Evolutionary conservation across 2,797 vertebrate species (phyloP), one percentile per base, ranked within the genome.

Genomic region (Hylomyscus alleni): DNA sequence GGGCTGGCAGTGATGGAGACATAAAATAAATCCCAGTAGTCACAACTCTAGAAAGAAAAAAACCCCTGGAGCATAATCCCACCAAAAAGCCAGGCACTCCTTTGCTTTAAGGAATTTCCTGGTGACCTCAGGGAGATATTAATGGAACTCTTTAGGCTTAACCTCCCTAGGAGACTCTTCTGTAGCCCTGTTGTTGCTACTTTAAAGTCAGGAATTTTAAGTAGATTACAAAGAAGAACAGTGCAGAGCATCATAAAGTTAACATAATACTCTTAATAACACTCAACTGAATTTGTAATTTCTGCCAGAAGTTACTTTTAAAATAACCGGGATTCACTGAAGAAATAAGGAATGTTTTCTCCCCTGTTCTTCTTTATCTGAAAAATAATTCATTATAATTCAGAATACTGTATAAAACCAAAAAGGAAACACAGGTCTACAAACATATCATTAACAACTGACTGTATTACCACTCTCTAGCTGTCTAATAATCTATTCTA

Each of bases 201-300:
- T 98, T 96, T 97, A 97, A 98, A 98, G 93, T 98, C 96, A 97
- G 95, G 96, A 98, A 96, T 98, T 98, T 97, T 94, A 98, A 98
- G 92, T 90, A 98, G 98, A 98, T 98, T 97, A 97, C 67, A 87
- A 90, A 87, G 92, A 97, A 93, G 95, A 96, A 95, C 93, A 97
- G 89, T 69, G 87, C 91, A 90, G 73, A 85, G 47, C 72, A 90
- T 89, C 86, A 34, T 93, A 92, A 97, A 97, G 98, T 95, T 95
- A 96, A 93, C 97, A 98, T 98, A 97, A 89, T 93, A 87, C 34
- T 97, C 93, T 69, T 98, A 97, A 97, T 97, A 96, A 93, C 75
- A 29, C 94, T 95, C 95, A 89, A 67, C 96, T 98, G 93, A 97
- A 97, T 98, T 97, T 96, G 92, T 97, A 95, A 97, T 97, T 97